These are phyloP conservation scores for Geophilus truncorum DNA, from an alignment of 2,888 invertebrate species.

Conservation along the genomic window DNA sequence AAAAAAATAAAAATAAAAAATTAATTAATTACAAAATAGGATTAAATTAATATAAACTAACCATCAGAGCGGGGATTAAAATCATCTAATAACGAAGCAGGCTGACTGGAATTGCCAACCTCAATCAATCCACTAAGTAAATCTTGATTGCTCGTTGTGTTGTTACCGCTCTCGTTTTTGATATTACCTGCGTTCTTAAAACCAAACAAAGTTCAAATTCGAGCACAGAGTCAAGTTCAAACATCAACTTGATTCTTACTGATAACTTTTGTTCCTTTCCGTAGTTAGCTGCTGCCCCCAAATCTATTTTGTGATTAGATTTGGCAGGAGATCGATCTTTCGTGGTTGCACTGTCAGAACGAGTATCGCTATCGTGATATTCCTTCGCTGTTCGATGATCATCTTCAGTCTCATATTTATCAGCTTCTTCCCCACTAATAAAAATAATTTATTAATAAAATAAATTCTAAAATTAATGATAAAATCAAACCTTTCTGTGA, in stretches of 20 bases:
- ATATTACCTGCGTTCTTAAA: constrained; percentile 9
- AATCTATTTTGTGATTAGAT: constrained; percentile 24
- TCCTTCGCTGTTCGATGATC: not conserved
- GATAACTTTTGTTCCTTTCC: not conserved
- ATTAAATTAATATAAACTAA: not conserved
- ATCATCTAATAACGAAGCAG: constrained; percentile 41
- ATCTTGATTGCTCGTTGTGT: constrained; percentile 2
- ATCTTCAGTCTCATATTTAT: not conserved
- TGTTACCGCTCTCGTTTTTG: constrained; percentile 33
- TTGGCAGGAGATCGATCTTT: constrained; percentile 12
- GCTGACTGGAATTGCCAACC: not conserved
- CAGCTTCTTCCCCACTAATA: constrained; percentile 28
- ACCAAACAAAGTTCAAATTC: constrained; percentile 28
- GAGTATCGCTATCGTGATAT: constrained; percentile 28
- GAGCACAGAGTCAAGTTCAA: not conserved
- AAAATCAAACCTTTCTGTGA: constrained; percentile 49
- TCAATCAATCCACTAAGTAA: constrained; percentile 33
- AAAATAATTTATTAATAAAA: not conserved
- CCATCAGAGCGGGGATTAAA: constrained; percentile 43
- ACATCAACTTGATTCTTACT: not conserved
- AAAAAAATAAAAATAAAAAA: not conserved
- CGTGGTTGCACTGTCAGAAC: not conserved
- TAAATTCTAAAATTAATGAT: not conserved
- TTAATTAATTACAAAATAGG: not conserved
- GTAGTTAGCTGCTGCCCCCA: constrained; percentile 30